Evolutionary conservation across 1,140 invertebrate genomes (phyloP).

Genomic region (Drosophila miranda): DNA sequence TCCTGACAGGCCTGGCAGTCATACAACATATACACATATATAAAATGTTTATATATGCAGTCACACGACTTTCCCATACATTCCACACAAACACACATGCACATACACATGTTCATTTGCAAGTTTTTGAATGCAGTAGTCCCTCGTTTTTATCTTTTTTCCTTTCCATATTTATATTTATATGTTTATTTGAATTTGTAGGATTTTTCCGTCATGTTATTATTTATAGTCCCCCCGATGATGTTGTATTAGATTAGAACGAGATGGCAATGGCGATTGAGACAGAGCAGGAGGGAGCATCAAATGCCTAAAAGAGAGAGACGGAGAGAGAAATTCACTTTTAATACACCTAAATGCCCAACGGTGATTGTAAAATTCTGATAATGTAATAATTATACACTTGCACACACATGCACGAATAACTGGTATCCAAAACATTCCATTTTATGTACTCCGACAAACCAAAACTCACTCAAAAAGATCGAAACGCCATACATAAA

Average conservation of each 20-base stretch:
- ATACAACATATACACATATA: slow-evolving; percentile 26
- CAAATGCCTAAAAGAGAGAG: slow-evolving; percentile 21
- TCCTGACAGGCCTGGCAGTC: background rate
- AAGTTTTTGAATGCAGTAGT: slow-evolving; percentile 55
- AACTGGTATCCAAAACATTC: slow-evolving; percentile 58
- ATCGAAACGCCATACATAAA: background rate
- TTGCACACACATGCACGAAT: slow-evolving; percentile 22
- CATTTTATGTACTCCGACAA: slow-evolving; percentile 50
- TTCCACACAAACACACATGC: slow-evolving; percentile 27
- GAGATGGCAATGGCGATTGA: slow-evolving; percentile 24
- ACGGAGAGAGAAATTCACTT: slow-evolving; percentile 15
- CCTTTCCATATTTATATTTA: slow-evolving; percentile 24
- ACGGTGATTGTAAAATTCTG: slow-evolving; percentile 10
- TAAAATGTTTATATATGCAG: slow-evolving; percentile 24
- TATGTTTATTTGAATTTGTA: slow-evolving; percentile 41
- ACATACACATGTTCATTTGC: slow-evolving; percentile 32
- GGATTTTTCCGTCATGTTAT: slow-evolving; percentile 64
- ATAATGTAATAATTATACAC: slow-evolving; percentile 14
- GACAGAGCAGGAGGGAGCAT: slow-evolving; percentile 24
- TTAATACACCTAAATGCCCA: slow-evolving; percentile 10
- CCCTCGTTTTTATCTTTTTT: slow-evolving; percentile 45
- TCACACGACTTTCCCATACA: slow-evolving; percentile 30
- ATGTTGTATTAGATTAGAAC: slow-evolving; percentile 60
- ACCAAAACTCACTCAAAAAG: background rate
- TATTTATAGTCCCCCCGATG: slow-evolving; percentile 25